Evolutionary conservation across 1,140 invertebrate species (phyloP).

Genomic region (Araneus ventricosus): DNA sequence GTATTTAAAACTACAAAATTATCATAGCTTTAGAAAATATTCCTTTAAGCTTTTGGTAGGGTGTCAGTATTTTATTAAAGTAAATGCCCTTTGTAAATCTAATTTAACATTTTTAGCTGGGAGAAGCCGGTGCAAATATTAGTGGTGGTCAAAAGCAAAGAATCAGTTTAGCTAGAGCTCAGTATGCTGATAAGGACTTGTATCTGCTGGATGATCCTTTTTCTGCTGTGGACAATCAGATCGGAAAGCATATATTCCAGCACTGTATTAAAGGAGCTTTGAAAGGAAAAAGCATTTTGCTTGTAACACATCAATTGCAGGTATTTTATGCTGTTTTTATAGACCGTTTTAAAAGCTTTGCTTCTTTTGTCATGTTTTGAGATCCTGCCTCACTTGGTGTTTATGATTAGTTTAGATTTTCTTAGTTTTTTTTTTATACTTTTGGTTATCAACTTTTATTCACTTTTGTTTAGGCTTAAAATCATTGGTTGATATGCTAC

Average conservation of each 20-base stretch:
- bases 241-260: constrained; percentile 81
- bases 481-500: too few relatives aligned
- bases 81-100: too few relatives aligned
- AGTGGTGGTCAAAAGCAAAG: constrained; percentile 78
- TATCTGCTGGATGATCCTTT: constrained; percentile 83
- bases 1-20: too few relatives aligned
- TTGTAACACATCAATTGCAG: constrained; percentile 85
- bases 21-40: too few relatives aligned
- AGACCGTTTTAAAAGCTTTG: background rate
- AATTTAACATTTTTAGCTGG: constrained; percentile 77
- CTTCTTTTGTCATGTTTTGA: background rate
- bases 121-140: constrained; percentile 79
- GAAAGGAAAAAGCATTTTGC: constrained; percentile 85
- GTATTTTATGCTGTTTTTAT: background rate
- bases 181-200: constrained; percentile 80
- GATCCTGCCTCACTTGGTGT: background rate
- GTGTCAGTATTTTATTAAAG: too few relatives aligned
- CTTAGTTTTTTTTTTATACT: too few relatives aligned
- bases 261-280: constrained; percentile 81
- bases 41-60: too few relatives aligned
- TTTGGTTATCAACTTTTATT: too few relatives aligned
- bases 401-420: too few relatives aligned
- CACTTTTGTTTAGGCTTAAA: too few relatives aligned
- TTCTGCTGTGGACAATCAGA: constrained; percentile 81
- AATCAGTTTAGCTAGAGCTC: constrained; percentile 77